Evolutionary conservation across 2,888 invertebrate species (phyloP), one percentile per base, ranked within the genome.

Genomic region (Leucania comma): DNA sequence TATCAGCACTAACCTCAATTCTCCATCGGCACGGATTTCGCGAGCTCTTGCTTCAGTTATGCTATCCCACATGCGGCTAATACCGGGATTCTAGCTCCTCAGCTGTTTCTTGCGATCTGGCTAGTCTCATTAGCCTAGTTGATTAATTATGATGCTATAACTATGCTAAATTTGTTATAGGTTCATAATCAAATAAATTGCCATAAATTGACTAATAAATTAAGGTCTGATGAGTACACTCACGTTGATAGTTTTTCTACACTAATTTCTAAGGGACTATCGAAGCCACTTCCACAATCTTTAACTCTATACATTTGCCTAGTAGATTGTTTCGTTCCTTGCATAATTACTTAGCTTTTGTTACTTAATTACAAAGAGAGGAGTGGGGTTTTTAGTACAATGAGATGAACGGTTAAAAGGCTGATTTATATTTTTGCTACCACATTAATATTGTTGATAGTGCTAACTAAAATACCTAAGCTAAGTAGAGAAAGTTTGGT

Each of bases 261-360:
- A 2, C 22, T 0, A 1, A 10, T 4, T 12, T 32, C 14, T 0
- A 17, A 26, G 0, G 4, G 2, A 51, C 8, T 51, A 53, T 35
- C 20, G 3, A 22, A 51, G 78, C 12, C 87, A 38, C 67, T 85
- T 91, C 91, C 75, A 87, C 77, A 10, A 22, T 42, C 29, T 80
- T 20, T 86, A 83, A 72, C 35, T 89, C 87, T 50, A 46, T 53
- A 70, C 65, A 71, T 42, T 79, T 78, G 84, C 83, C 87, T 87
- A 87, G 88, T 92, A 92, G 91, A 93, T 92, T 93, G 93, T 93
- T 92, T 93, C 92, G 91, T 91, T 92, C 86, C 90, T 90, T 91
- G 93, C 93, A 93, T 93, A 93, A 93, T 93, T 93, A 93, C 92
- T 92, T 91, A 91, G 92, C 93, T 92, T 93, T 93, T 93, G 93